Evolutionary conservation across 2,797 vertebrate genomes (phyloP).

Genomic region (Apogon talboti): DNA sequence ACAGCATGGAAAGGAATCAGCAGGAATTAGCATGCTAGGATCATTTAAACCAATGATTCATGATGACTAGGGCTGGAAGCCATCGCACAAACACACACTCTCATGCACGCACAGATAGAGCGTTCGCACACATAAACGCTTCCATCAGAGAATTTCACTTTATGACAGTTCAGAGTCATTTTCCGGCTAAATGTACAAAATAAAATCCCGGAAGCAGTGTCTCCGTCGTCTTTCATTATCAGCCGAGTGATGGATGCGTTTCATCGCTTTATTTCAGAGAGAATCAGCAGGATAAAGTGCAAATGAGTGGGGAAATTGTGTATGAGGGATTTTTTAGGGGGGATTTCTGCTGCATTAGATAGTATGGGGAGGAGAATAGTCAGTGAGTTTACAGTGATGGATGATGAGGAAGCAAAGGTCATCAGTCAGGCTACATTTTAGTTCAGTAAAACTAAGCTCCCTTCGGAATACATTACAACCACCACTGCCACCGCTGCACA

Average conservation of each 20-base stretch:
- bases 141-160: constrained; percentile 64
- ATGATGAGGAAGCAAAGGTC: constrained; percentile 22
- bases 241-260: constrained; percentile 64
- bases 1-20: constrained; percentile 78
- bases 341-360: constrained; percentile 37
- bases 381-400: constrained; percentile 31
- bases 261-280: constrained; percentile 54
- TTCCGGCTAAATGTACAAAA: constrained; percentile 72
- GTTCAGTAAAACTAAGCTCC: constrained; percentile 23
- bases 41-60: constrained; percentile 81
- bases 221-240: constrained; percentile 66
- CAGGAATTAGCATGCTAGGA: constrained; percentile 80
- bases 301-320: constrained; percentile 56
- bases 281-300: constrained; percentile 60
- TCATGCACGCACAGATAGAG: constrained; percentile 20
- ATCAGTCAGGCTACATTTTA: constrained; percentile 29
- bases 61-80: constrained; percentile 73
- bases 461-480: constrained; percentile 25
- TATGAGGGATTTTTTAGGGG: constrained; percentile 37
- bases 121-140: constrained; percentile 37
- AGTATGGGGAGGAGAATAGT: constrained; percentile 29
- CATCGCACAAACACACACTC: constrained; percentile 40
- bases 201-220: constrained; percentile 71
- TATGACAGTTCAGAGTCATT: constrained; percentile 75
- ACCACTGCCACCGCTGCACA: background rate